phyloP scores from a whole-genome alignment of 1,140 invertebrate genomes.

The Monochamus saltuarius region DNA sequence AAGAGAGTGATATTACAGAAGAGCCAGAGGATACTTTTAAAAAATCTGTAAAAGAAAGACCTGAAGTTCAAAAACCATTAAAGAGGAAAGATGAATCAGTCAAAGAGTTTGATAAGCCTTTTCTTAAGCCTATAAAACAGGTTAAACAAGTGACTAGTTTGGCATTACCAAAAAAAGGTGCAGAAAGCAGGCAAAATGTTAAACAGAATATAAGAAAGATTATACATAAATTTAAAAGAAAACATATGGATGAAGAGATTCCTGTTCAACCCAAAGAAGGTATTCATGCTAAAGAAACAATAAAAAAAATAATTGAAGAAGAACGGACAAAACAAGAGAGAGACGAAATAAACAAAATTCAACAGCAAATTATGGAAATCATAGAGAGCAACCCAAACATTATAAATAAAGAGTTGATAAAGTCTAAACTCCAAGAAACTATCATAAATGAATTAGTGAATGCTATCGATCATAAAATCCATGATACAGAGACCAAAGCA shows the following conservation, averaged over 20 bases:
- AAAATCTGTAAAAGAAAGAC: not conserved
- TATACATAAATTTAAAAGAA: constrained; percentile 40
- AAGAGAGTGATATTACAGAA: not conserved
- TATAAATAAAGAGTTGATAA: constrained; percentile 47
- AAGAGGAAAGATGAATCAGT: not conserved
- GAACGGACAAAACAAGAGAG: constrained; percentile 36
- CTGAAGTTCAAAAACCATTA: constrained; percentile 6
- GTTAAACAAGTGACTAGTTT: not conserved
- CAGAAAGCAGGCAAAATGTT: constrained; percentile 31
- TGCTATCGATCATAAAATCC: constrained; percentile 37
- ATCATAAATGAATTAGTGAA: constrained; percentile 40
- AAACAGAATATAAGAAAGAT: constrained; percentile 42
- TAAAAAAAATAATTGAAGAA: constrained; percentile 37
- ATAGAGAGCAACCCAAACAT: constrained; percentile 47
- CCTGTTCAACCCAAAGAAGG: constrained; percentile 16
- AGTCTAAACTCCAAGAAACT: constrained; percentile 36
- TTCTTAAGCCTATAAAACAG: not conserved
- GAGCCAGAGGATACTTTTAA: not conserved
- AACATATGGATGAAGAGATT: constrained; percentile 32
- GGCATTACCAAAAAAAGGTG: constrained; percentile 12
- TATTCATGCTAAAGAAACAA: constrained; percentile 31
- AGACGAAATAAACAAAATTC: constrained; percentile 44
- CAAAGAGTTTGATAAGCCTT: too few species aligned
- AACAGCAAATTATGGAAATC: constrained; percentile 43
- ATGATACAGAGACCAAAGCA: constrained; percentile 22